phyloP scores from a whole-genome alignment of 2,888 invertebrate species.

The Thereva unica region DNA sequence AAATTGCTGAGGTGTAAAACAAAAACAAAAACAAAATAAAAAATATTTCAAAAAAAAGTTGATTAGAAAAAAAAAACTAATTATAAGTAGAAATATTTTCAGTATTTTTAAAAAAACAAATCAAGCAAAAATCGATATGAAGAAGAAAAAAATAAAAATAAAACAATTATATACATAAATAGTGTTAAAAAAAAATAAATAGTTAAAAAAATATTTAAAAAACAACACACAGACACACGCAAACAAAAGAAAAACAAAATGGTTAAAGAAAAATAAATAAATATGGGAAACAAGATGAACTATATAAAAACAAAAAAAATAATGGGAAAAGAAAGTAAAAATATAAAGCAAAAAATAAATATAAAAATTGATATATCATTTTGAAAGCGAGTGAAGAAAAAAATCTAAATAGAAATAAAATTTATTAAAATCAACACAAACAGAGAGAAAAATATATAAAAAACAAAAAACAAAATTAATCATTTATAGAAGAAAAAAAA shows the following conservation, averaged over 20 bases:
- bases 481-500: neutral
- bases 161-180: slow-evolving; percentile 22
- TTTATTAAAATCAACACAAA: slow-evolving; percentile 3
- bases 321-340: slow-evolving; percentile 7
- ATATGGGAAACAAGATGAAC: too few species aligned
- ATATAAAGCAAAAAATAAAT: slow-evolving; percentile 5
- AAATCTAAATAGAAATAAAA: neutral
- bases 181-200: slow-evolving; percentile 18
- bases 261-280: slow-evolving; percentile 18
- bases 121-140: neutral
- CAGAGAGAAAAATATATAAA: neutral
- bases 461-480: neutral
- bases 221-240: neutral
- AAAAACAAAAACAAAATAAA: slow-evolving; percentile 3
- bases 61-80: slow-evolving; percentile 5
- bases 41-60: neutral
- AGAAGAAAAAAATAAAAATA: slow-evolving; percentile 24
- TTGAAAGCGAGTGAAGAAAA: slow-evolving; percentile 4
- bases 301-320: slow-evolving; percentile 12
- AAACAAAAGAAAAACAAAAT: slow-evolving; percentile 1
- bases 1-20: slow-evolving; percentile 16
- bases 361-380: slow-evolving; percentile 6
- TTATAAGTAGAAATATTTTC: slow-evolving; percentile 26
- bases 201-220: slow-evolving; percentile 13
- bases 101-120: slow-evolving; percentile 21